Evolutionary conservation across 2,797 vertebrate species (phyloP).

Genomic region (Anolis apletophallus): DNA sequence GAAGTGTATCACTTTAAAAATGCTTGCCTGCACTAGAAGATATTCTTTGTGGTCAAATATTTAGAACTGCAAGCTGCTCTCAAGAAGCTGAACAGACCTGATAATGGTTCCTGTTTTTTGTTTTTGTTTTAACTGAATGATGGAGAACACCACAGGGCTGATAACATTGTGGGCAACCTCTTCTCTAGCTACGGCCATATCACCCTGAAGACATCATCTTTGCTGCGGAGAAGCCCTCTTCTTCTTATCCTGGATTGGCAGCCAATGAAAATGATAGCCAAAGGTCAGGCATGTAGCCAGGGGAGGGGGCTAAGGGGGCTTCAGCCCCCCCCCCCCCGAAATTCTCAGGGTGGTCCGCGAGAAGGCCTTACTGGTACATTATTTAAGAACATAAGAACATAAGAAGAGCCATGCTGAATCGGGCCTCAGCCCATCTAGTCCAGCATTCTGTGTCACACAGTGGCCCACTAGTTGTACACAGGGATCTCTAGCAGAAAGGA

Average conservation of each 20-base stretch:
- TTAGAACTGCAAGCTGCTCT: constrained; percentile 52
- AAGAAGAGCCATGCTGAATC: too few species aligned
- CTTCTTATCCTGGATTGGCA: constrained; percentile 6
- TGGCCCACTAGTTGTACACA: too few species aligned
- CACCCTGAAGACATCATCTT: neutral
- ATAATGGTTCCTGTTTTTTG: neutral
- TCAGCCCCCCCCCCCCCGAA: too few species aligned
- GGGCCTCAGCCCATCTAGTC: too few species aligned
- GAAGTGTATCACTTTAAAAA: constrained; percentile 71
- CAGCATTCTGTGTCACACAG: too few species aligned
- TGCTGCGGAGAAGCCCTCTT: constrained; percentile 12
- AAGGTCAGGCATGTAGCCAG: too few species aligned
- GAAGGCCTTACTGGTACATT: too few species aligned
- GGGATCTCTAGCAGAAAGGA: too few species aligned
- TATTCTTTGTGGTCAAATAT: constrained; percentile 57
- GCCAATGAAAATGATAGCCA: constrained; percentile 14
- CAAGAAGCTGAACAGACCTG: constrained; percentile 46
- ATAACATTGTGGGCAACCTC: neutral
- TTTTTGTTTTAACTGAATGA: neutral
- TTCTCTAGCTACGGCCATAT: constrained; percentile 37
- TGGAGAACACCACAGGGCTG: neutral
- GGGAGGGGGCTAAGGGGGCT: too few species aligned
- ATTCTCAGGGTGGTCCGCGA: too few species aligned
- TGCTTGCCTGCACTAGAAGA: constrained; percentile 62
- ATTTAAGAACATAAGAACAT: too few species aligned